A percentile compares a stretch with the other conserved stretches of the same genome.
Conservation (phyloP, 1,140 invertebrate species). For the Drosophila repleta region DNA sequence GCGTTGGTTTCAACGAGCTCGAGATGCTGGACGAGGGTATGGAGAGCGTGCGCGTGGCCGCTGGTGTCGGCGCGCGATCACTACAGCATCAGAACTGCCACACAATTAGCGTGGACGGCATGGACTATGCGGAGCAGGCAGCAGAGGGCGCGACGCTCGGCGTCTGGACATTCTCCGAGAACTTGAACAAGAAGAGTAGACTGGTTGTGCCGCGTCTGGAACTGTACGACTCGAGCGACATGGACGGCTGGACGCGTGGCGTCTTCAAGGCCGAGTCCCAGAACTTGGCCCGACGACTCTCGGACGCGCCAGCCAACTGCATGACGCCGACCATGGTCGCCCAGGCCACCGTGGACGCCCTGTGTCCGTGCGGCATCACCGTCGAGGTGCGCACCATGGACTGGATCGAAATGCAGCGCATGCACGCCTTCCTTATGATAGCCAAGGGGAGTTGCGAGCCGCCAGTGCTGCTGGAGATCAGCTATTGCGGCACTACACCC, state of each 20-base stretch:
- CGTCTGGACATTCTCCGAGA: constrained; percentile 87
- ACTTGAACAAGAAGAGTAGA: constrained; percentile 85
- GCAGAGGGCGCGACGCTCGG: constrained; percentile 88
- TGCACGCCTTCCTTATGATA: constrained; percentile 92
- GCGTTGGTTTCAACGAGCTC: constrained; percentile 86
- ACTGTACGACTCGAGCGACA: constrained; percentile 81
- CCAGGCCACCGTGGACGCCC: constrained; percentile 85
- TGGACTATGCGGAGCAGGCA: constrained; percentile 89
- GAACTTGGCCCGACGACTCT: constrained; percentile 91
- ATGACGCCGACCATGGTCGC: constrained; percentile 94
- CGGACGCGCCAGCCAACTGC: constrained; percentile 93
- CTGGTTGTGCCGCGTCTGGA: constrained; percentile 84
- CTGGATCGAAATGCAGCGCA: constrained; percentile 89
- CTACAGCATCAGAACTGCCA: constrained; percentile 85
- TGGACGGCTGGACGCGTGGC: constrained; percentile 88
- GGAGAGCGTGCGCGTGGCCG: constrained; percentile 84
- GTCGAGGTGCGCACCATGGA: constrained; percentile 88
- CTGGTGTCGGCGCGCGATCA: constrained; percentile 85
- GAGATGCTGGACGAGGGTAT: constrained; percentile 89
- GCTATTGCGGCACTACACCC: constrained; percentile 84
- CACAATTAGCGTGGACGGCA: constrained; percentile 87
- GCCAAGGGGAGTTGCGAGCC: constrained; percentile 89
- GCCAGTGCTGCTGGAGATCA: constrained; percentile 91
- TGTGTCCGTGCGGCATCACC: constrained; percentile 85
- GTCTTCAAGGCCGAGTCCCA: constrained; percentile 91